A percentile compares a stretch with the other conserved stretches of the same genome.
phyloP scores from a whole-genome alignment of 2,797 vertebrate genomes.

The Rhyacichthys aspro region DNA sequence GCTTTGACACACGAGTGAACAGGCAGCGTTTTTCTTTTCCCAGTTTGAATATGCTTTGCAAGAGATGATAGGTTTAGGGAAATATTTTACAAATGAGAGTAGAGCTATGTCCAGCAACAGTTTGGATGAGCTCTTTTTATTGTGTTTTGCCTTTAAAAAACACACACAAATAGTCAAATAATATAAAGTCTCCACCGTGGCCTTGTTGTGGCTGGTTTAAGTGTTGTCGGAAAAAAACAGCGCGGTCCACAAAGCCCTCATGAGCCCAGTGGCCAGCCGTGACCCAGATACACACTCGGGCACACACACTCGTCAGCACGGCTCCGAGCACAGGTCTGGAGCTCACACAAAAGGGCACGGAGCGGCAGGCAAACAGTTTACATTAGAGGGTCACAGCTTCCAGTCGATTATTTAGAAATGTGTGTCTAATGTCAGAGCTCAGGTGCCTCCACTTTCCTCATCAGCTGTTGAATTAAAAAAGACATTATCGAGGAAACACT shows the following conservation, averaged over 20 bases:
- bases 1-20: slow-evolving; percentile 3
- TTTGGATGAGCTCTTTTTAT: neutral
- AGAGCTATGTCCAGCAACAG: slow-evolving; percentile 29
- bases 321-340: slow-evolving; percentile 18
- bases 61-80: slow-evolving; percentile 43
- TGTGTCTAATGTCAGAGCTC: slow-evolving; percentile 11
- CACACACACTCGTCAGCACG: slow-evolving; percentile 32
- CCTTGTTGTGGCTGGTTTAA: slow-evolving; percentile 7
- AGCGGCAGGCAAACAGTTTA: slow-evolving; percentile 18
- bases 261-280: slow-evolving; percentile 24
- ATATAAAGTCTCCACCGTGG: slow-evolving; percentile 3
- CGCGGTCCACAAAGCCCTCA: neutral
- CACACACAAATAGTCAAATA: neutral
- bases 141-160: neutral
- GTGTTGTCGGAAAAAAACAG: slow-evolving; percentile 20
- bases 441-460: neutral
- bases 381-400: slow-evolving; percentile 5
- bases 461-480: too few relatives aligned
- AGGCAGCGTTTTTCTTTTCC: slow-evolving; percentile 36
- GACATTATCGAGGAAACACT: too few relatives aligned
- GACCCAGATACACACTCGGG: slow-evolving; percentile 59
- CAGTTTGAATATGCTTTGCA: slow-evolving; percentile 69
- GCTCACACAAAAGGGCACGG: neutral
- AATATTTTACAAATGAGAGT: slow-evolving; percentile 54
- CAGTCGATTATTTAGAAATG: slow-evolving; percentile 23